These are phyloP conservation scores for Spodoptera exigua DNA, from an alignment of 2,888 invertebrate genomes.

Conservation along the genomic window DNA sequence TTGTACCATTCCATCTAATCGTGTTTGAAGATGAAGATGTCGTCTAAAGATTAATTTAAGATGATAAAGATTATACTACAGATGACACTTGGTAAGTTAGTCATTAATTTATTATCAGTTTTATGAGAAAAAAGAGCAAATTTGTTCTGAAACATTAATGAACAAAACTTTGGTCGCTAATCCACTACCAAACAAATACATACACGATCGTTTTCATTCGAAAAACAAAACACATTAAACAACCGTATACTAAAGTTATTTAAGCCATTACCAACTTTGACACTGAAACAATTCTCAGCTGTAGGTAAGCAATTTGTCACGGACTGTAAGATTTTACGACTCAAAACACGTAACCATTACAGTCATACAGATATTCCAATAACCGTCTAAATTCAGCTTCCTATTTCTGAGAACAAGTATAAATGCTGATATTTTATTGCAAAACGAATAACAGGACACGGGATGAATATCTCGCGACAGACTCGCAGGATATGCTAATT, in stretches of 20 bases:
- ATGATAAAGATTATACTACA: too few species aligned
- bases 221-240: neutral
- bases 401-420: conserved; percentile 39
- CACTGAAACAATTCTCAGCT: neutral
- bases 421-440: conserved; percentile 42
- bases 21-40: conserved; percentile 9
- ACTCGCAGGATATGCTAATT: conserved; percentile 61
- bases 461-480: conserved; percentile 53
- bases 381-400: conserved; percentile 32
- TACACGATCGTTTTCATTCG: neutral
- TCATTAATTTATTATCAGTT: too few species aligned
- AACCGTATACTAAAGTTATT: neutral
- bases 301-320: conserved; percentile 12
- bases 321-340: conserved; percentile 11
- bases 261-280: conserved; percentile 1
- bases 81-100: too few species aligned
- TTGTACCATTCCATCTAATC: conserved; percentile 41
- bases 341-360: conserved; percentile 19
- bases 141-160: too few species aligned
- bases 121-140: too few species aligned
- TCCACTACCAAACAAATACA: too few species aligned
- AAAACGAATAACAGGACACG: conserved; percentile 46
- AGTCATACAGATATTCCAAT: conserved; percentile 20
- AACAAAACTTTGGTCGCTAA: too few species aligned
- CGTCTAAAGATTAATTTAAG: too few species aligned